phyloP scores from a whole-genome alignment of 2,888 invertebrate genomes.

The Dryocosmus kuriphilus region DNA sequence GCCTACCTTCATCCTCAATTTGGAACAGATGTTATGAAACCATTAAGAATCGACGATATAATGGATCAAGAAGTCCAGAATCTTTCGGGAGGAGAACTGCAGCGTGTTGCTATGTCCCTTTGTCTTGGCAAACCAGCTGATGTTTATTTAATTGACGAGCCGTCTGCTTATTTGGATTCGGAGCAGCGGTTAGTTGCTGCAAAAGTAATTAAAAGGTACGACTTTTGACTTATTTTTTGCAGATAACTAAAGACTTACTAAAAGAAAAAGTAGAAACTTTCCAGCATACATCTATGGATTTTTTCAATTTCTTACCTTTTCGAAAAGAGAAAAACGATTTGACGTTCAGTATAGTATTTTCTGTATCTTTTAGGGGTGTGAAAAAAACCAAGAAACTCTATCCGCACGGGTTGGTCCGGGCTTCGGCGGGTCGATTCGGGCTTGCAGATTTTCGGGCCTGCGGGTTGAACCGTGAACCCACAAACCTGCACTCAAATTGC shows the following conservation, averaged over 20 bases:
- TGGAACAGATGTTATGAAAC: slow-evolving; percentile 99
- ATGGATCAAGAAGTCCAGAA: slow-evolving; percentile 99
- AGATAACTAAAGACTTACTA: neutral
- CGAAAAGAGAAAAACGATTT: no score
- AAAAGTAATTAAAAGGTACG: slow-evolving; percentile 97
- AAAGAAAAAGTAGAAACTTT: neutral
- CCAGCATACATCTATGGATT: neutral
- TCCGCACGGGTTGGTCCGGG: no score
- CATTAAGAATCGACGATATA: slow-evolving; percentile 96
- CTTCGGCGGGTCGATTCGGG: no score
- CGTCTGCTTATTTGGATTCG: slow-evolving; percentile 99
- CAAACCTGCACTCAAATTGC: no score
- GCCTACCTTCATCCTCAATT: slow-evolving; percentile 99
- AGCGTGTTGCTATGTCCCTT: slow-evolving; percentile 96
- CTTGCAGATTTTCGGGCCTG: no score
- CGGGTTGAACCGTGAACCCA: no score
- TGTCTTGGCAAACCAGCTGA: slow-evolving; percentile 99
- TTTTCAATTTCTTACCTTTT: no score
- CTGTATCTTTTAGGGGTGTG: no score
- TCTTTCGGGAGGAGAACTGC: slow-evolving; percentile 99
- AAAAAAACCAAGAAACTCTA: no score
- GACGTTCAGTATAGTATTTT: no score
- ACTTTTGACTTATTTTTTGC: slow-evolving; percentile 29
- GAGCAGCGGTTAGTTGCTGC: slow-evolving; percentile 99
- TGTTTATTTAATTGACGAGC: slow-evolving; percentile 99